Evolutionary conservation across 2,797 vertebrate genomes (phyloP), one percentile per base, ranked within the genome.

Genomic region (Coranthus polyacanthus): DNA sequence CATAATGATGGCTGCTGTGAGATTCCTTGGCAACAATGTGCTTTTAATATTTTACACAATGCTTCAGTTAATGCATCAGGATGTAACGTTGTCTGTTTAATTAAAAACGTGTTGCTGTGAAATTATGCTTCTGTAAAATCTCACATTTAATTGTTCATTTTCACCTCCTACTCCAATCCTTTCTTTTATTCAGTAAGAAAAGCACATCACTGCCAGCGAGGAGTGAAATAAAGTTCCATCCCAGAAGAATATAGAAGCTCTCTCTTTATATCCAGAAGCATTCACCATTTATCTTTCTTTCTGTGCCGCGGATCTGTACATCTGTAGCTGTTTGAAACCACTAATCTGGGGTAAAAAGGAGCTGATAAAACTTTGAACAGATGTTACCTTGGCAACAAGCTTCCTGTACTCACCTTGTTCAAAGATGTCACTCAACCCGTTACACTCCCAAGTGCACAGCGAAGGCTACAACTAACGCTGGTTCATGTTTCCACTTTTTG

Each of bases 311-410:
- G 51, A 58, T 66, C 54, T 59, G n/a, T 37, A 57, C 22, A 20
- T 64, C 57, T 68, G 29, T 16, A 41, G 44, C 18, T 36, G 36
- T 44, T 59, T 63, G 50, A 73, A 64, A 66, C 39, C 8, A 60
- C 42, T 73, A 52, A 79, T 67, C 26, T 57, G 38, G 17, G 34
- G 41, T 47, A 60, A 46, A 63, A 68, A 51, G 11, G 45, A 67
- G 32, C 44, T 47, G 22, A 68, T 64, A 64, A 68, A 72, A 69
- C 73, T 78, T 78, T 79, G 70, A 84, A 77, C 55, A 72, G 57
- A 47, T 60, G 77, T 84, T 73, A 64, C 78, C 78, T 56, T 82
- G 65, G 78, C 69, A 83, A 83, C 82, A 65, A 53, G 37, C 39
- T 50, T 81, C 57, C 52, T 65, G 46, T 65, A 45, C 57, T 60